Conservation (phyloP, 2,797 vertebrate species). For the Apodemus agrarius region DNA sequence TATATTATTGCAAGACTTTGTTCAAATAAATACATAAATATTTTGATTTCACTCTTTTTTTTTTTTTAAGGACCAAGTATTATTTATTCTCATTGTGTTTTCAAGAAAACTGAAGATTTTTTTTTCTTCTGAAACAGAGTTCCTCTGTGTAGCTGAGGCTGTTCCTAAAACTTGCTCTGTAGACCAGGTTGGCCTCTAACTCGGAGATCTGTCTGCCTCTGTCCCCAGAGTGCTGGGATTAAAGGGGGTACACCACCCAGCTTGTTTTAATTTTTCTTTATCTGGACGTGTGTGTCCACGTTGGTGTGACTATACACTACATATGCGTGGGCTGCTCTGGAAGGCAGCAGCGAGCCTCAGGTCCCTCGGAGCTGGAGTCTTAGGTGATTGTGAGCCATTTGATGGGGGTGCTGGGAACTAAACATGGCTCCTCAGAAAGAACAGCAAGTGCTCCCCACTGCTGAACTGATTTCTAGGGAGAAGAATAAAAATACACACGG, state of each 20-base stretch:
- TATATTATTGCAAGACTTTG: background rate
- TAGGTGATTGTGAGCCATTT: background rate
- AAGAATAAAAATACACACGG: background rate
- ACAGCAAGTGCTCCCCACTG: background rate
- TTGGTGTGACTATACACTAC: background rate
- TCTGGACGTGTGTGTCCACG: background rate
- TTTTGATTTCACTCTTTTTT: background rate
- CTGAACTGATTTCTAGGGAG: background rate
- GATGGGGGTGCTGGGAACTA: background rate
- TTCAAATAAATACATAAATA: background rate
- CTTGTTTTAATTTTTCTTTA: background rate
- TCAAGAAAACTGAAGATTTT: background rate
- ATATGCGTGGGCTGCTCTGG: background rate
- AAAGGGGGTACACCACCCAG: background rate
- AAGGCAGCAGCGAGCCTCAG: background rate
- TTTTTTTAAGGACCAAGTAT: background rate
- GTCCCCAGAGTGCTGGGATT: background rate
- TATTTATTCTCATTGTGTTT: slow-evolving; percentile 41
- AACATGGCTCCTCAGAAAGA: background rate
- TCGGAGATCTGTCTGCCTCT: background rate
- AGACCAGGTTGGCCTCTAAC: background rate
- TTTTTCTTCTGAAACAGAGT: background rate
- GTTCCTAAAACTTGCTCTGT: background rate
- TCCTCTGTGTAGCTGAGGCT: background rate
- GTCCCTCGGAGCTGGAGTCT: background rate